These are phyloP conservation scores for Amblyopsis hoosieri DNA, from an alignment of 2,797 vertebrate species.

Conservation along the genomic window DNA sequence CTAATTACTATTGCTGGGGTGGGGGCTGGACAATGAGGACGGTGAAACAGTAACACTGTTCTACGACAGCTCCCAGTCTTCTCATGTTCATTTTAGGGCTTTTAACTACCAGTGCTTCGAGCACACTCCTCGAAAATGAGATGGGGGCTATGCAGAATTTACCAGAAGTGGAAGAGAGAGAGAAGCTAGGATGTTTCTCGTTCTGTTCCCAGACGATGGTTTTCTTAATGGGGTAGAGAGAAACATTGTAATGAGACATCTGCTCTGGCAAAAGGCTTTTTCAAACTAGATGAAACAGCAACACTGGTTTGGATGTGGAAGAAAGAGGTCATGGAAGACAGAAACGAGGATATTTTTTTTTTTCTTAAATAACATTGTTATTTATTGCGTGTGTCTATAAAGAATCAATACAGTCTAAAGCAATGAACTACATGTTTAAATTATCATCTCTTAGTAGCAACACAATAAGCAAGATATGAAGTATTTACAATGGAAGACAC, in stretches of 20 bases:
- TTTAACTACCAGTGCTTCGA: conserved; percentile 25
- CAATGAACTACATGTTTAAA: conserved; percentile 89
- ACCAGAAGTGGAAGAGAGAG: conserved; percentile 3
- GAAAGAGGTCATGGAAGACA: not conserved
- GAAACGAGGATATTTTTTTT: conserved; percentile 16
- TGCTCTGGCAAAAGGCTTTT: conserved; percentile 21
- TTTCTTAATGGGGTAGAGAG: conserved; percentile 34
- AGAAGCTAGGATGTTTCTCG: conserved; percentile 12
- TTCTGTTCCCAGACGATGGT: conserved; percentile 22
- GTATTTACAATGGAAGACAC: conserved; percentile 94
- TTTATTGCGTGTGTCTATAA: conserved; percentile 99
- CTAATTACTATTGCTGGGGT: conserved; percentile 65
- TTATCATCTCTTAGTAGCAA: conserved; percentile 87
- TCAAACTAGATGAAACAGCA: conserved; percentile 27
- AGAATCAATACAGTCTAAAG: conserved; percentile 96
- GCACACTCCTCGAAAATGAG: conserved; percentile 19
- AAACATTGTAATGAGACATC: conserved; percentile 50
- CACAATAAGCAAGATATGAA: conserved; percentile 90
- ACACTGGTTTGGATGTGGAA: conserved; percentile 12
- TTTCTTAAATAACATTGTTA: conserved; percentile 95
- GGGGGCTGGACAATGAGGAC: conserved; percentile 34
- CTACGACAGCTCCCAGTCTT: conserved; percentile 29
- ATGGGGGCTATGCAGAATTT: conserved; percentile 22
- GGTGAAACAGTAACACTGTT: conserved; percentile 55
- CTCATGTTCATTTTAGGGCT: conserved; percentile 10